phyloP scores from a whole-genome alignment of 2,888 invertebrate genomes.

The Hoplodrina ambigua region DNA sequence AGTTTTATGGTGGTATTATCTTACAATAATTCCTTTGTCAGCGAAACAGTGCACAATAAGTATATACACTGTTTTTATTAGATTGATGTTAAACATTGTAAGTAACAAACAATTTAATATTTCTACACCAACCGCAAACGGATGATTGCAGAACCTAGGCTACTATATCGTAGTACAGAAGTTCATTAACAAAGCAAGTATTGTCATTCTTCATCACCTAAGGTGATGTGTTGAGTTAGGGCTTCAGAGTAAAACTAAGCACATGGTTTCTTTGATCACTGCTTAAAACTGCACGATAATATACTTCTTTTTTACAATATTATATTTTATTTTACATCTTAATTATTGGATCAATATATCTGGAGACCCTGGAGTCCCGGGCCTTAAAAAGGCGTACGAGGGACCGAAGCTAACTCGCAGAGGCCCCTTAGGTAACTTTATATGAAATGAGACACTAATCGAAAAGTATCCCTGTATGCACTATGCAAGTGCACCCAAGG shows the following conservation, averaged over 20 bases:
- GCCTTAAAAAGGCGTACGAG: no score
- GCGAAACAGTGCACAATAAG: background rate
- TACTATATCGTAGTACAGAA: background rate
- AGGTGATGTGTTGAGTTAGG: background rate
- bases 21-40: background rate
- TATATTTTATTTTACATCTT: no score
- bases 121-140: background rate
- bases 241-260: background rate
- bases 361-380: no score
- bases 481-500: no score
- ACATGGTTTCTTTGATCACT: background rate
- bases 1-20: background rate
- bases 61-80: background rate
- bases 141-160: no score
- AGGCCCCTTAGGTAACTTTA: no score
- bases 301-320: constrained; percentile 10
- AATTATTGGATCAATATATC: no score
- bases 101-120: background rate
- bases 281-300: background rate
- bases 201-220: constrained; percentile 4
- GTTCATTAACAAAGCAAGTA: constrained; percentile 4
- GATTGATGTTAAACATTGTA: background rate
- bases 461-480: no score
- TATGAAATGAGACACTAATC: no score
- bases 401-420: no score